Percentiles rank a stretch among this genome's conserved stretches.
phyloP scores from a whole-genome alignment of 2,113 vertebrate genomes.

The Vidua chalybeata region DNA sequence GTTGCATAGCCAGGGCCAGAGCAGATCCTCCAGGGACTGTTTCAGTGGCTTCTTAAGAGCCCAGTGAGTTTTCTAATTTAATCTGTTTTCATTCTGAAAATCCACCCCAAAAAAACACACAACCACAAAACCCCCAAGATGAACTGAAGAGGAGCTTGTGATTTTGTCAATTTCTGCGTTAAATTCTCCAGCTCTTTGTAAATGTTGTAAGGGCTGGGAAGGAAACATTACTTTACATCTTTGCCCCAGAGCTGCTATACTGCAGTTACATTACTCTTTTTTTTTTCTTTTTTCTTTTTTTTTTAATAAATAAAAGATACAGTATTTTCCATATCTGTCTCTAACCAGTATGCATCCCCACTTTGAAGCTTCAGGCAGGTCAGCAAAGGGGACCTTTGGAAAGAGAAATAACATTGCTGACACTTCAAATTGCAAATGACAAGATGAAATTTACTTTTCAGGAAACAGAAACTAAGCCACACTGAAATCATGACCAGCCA shows the following conservation, averaged over 20 bases:
- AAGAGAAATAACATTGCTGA: neutral
- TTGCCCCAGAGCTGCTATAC: neutral
- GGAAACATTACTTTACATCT: neutral
- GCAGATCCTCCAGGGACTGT: neutral
- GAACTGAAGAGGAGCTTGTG: neutral
- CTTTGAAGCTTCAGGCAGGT: slow-evolving; percentile 10
- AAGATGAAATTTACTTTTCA: neutral
- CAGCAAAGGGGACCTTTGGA: neutral
- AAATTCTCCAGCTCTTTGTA: neutral
- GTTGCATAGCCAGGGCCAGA: neutral
- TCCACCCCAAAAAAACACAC: neutral
- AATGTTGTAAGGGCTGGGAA: neutral
- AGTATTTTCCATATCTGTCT: neutral
- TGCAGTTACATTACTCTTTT: neutral
- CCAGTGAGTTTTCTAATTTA: neutral
- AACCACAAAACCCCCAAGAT: neutral
- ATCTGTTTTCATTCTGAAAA: neutral
- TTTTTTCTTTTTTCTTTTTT: neutral
- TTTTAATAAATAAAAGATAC: neutral
- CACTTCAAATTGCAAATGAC: neutral
- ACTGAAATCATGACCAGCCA: slow-evolving; percentile 48
- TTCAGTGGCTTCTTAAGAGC: neutral
- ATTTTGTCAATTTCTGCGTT: neutral
- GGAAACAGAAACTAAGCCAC: neutral
- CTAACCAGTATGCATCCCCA: neutral